Evolutionary conservation across 2,888 invertebrate genomes (phyloP).

Genomic region (Hemistola chrysoprasaria): DNA sequence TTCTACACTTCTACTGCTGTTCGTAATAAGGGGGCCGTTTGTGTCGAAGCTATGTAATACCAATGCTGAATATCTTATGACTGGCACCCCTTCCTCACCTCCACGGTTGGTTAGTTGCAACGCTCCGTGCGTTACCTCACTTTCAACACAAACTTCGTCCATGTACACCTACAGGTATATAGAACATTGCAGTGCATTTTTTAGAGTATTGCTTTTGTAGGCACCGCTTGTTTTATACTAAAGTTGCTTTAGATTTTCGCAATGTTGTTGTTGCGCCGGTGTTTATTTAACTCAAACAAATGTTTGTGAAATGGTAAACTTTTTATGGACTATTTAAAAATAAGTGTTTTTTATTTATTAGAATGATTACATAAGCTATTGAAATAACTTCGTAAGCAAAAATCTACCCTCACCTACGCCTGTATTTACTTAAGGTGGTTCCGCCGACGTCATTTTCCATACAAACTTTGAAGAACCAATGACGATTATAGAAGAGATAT

Average conservation of each 20-base stretch:
- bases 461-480: too few species aligned
- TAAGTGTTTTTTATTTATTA: too few species aligned
- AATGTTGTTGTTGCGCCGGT: constrained; percentile 36
- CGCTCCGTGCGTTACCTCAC: constrained; percentile 79
- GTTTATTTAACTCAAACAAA: constrained; percentile 18
- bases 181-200: constrained; percentile 79
- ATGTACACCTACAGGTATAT: too few species aligned
- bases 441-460: too few species aligned
- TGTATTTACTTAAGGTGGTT: too few species aligned
- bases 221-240: constrained; percentile 70
- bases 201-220: constrained; percentile 79
- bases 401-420: too few species aligned
- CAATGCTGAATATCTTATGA: constrained; percentile 30
- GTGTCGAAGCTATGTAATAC: too few species aligned
- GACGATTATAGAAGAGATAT: too few species aligned
- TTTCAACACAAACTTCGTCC: constrained; percentile 76
- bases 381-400: too few species aligned
- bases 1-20: too few species aligned
- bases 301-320: constrained; percentile 8
- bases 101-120: constrained; percentile 78
- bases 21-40: too few species aligned
- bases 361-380: too few species aligned
- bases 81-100: constrained; percentile 55
- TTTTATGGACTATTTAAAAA: constrained; percentile 13
- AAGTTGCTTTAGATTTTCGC: constrained; percentile 59